phyloP scores from a whole-genome alignment of 2,888 invertebrate species.

The Diogma glabrata region DNA sequence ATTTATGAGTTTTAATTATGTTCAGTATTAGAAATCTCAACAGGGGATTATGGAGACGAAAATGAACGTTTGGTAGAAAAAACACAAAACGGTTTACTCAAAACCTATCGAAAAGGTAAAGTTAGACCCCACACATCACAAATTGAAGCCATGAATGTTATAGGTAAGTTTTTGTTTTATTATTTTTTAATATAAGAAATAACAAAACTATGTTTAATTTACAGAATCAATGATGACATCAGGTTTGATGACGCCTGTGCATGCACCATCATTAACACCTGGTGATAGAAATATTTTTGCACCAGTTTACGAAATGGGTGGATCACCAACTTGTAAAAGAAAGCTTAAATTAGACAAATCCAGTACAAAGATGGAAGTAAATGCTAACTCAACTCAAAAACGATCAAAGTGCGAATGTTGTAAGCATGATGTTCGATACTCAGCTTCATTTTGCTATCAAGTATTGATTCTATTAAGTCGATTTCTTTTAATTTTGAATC shows the following conservation, averaged over 20 bases:
- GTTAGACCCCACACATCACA: slow-evolving; percentile 28
- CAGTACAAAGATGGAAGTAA: no score
- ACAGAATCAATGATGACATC: slow-evolving; percentile 42
- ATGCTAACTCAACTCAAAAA: slow-evolving; percentile 20
- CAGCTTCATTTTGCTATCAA: slow-evolving; percentile 47
- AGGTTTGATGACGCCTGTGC: slow-evolving; percentile 42
- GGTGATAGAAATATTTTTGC: no score
- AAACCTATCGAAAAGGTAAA: slow-evolving; percentile 41
- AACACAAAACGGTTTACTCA: slow-evolving; percentile 49
- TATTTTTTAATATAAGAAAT: not conserved
- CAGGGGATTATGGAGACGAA: slow-evolving; percentile 60
- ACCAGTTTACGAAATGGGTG: no score
- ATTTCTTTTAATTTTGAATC: slow-evolving; percentile 50
- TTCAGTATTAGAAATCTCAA: slow-evolving; percentile 68
- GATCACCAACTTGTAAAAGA: no score
- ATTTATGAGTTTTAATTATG: slow-evolving; percentile 4
- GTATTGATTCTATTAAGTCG: slow-evolving; percentile 47
- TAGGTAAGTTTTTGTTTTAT: no score
- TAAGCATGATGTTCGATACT: no score
- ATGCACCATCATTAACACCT: slow-evolving; percentile 33
- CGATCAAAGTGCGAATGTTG: no score
- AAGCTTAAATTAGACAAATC: no score
- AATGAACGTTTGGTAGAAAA: slow-evolving; percentile 43
- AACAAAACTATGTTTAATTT: slow-evolving; percentile 9
- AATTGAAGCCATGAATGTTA: slow-evolving; percentile 29